Conservation (phyloP, 2,797 vertebrate genomes). For the Myotis vivesi region DNA sequence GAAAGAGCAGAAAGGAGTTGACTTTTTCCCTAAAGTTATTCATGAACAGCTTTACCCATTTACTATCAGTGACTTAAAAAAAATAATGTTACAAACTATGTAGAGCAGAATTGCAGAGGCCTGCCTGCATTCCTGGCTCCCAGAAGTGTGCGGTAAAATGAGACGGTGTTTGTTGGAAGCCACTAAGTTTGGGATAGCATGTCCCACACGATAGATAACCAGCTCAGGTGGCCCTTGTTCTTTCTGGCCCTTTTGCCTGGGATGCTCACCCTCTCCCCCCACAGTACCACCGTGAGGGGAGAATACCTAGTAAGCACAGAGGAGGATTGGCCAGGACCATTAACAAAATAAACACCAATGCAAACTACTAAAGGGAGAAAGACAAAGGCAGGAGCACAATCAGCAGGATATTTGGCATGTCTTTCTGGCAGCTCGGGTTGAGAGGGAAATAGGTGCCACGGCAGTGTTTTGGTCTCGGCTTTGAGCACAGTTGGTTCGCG, state of each 20-base stretch:
- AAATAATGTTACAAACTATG: not conserved
- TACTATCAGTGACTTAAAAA: not conserved
- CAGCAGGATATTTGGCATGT: not conserved
- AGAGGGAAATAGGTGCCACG: not conserved
- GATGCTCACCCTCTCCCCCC: too few relatives aligned
- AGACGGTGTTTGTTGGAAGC: not conserved
- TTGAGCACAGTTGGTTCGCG: not conserved
- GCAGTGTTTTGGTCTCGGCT: not conserved
- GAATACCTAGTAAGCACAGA: not conserved
- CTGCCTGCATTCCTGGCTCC: not conserved
- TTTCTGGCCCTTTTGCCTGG: not conserved
- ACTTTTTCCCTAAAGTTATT: not conserved
- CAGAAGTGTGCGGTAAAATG: not conserved
- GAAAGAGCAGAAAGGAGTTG: not conserved
- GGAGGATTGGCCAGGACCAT: not conserved
- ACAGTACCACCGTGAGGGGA: not conserved
- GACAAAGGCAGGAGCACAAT: not conserved
- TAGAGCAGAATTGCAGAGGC: not conserved
- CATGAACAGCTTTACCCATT: not conserved
- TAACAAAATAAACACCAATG: not conserved
- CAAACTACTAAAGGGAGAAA: not conserved
- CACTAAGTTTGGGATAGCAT: not conserved
- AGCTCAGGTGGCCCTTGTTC: not conserved
- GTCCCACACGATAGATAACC: not conserved
- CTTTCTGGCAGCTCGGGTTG: not conserved